Percentiles rank a stretch among this genome's conserved stretches.
Evolutionary conservation across 2,888 invertebrate genomes (phyloP).

Genomic region (Eupithecia subumbrata): DNA sequence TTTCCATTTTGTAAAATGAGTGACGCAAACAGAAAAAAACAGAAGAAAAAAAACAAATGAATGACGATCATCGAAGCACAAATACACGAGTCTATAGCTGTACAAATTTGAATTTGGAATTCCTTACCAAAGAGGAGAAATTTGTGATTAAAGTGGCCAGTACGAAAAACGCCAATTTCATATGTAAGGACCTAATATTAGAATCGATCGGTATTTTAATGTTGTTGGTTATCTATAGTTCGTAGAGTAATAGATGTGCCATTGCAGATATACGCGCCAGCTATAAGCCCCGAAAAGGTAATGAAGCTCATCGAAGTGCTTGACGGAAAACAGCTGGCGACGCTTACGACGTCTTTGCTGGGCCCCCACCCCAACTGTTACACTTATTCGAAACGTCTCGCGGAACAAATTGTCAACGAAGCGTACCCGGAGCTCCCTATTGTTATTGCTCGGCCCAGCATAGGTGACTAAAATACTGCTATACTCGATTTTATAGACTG

Average conservation of each 20-base stretch:
- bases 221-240: not conserved
- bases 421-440: constrained; percentile 90
- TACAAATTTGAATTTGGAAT: no score
- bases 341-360: constrained; percentile 87
- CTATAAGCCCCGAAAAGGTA: constrained; percentile 88
- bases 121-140: no score
- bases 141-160: no score
- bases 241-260: not conserved
- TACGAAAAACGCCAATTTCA: no score
- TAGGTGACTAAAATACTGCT: constrained; percentile 83
- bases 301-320: constrained; percentile 89
- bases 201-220: not conserved
- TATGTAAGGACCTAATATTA: no score
- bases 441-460: constrained; percentile 95
- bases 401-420: constrained; percentile 91
- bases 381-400: constrained; percentile 96
- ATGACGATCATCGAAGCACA: no score
- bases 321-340: constrained; percentile 86
- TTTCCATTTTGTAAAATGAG: no score
- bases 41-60: no score
- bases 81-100: no score
- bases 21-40: no score
- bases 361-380: constrained; percentile 96
- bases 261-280: constrained; percentile 87
- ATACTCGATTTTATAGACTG: no score